A percentile compares a stretch with the other conserved stretches of the same genome.
phyloP scores from a whole-genome alignment of 2,113 vertebrate genomes.

The Protobothrops flavoviridis region DNA sequence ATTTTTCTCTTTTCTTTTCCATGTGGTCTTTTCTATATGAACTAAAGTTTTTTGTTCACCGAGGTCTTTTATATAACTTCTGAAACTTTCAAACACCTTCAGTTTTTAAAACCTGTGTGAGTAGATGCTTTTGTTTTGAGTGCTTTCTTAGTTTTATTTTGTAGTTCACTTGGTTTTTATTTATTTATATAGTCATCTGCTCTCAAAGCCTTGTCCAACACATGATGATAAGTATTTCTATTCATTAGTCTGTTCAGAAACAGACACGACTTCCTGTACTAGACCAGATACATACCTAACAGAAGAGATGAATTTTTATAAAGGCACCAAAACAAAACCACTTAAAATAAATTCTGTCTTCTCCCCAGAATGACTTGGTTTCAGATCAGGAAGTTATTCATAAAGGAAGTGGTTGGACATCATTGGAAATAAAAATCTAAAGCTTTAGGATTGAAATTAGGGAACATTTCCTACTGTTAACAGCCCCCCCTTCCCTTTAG shows the following conservation, averaged over 20 bases:
- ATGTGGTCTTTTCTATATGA: not conserved
- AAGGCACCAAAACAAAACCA: not conserved
- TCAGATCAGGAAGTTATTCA: not conserved
- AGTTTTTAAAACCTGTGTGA: not conserved
- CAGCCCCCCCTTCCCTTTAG: not conserved
- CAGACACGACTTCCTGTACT: not conserved
- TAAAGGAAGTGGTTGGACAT: not conserved
- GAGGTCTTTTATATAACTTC: not conserved
- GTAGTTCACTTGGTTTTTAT: not conserved
- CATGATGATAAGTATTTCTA: not conserved
- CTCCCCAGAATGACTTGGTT: not conserved
- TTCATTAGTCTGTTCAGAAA: not conserved
- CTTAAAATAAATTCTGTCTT: not conserved
- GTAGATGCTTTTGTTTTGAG: not conserved
- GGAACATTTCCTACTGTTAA: not conserved
- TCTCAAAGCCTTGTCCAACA: not conserved
- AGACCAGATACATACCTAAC: not conserved
- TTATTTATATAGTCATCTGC: not conserved
- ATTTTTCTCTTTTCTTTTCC: not conserved
- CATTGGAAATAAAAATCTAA: not conserved
- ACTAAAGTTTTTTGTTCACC: not conserved
- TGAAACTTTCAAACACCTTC: not conserved
- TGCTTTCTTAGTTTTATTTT: not conserved
- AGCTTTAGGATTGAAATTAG: not conserved
- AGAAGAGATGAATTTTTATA: not conserved